A percentile compares a stretch with the other conserved stretches of the same genome.
Conservation (phyloP, 2,888 invertebrate species). For the Cephus nigrinus region DNA sequence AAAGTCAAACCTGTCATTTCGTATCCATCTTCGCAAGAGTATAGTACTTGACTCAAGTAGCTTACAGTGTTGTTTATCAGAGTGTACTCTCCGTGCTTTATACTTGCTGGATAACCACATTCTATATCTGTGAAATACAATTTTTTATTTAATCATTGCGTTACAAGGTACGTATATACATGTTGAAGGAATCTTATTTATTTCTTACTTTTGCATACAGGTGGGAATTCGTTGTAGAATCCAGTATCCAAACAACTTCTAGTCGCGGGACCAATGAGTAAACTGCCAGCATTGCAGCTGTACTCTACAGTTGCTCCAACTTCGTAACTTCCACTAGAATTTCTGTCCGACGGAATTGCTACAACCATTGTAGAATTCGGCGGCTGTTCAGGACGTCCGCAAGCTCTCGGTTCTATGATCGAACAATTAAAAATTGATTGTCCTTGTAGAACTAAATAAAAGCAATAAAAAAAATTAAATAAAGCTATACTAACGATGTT, state of each 20-base stretch:
- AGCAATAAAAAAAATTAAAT: conserved; percentile 23
- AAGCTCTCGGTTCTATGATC: conserved; percentile 83
- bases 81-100: conserved; percentile 82
- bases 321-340: conserved; percentile 73
- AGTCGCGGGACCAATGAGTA: conserved; percentile 85
- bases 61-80: conserved; percentile 87
- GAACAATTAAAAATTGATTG: not conserved
- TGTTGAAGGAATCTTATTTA: not conserved
- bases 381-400: conserved; percentile 92
- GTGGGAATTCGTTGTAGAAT: conserved; percentile 93
- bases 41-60: conserved; percentile 88
- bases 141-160: not conserved
- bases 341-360: conserved; percentile 46
- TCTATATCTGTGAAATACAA: conserved; percentile 76
- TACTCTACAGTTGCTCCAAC: conserved; percentile 89
- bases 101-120: conserved; percentile 90
- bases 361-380: conserved; percentile 88
- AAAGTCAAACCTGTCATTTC: conserved; percentile 76
- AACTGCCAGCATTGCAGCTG: conserved; percentile 85
- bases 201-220: conserved; percentile 89
- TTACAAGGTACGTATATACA: not conserved
- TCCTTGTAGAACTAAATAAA: conserved; percentile 11
- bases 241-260: conserved; percentile 90
- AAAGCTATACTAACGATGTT: conserved; percentile 81
- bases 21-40: conserved; percentile 84